phyloP scores from a whole-genome alignment of 2,797 vertebrate genomes.

The Triplophysa bombifrons region DNA sequence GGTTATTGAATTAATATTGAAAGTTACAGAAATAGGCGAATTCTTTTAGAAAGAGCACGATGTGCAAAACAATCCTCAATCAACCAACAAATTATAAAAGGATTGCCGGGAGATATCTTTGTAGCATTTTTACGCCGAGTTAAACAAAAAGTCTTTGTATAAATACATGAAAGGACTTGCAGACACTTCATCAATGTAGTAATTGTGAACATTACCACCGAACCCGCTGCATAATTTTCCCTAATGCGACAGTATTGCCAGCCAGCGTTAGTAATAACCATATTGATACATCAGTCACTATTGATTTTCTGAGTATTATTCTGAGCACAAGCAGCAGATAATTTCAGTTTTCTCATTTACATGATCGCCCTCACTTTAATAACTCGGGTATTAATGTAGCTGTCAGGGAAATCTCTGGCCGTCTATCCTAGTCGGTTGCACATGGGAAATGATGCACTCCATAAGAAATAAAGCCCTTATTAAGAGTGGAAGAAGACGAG shows the following conservation, averaged over 20 bases:
- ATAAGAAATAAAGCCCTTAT: slow-evolving; percentile 49
- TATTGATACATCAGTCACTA: slow-evolving; percentile 55
- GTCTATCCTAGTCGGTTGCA: slow-evolving; percentile 17
- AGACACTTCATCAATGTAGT: slow-evolving; percentile 20
- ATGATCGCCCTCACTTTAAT: slow-evolving; percentile 52
- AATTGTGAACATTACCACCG: slow-evolving; percentile 29
- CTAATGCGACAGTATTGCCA: slow-evolving; percentile 33
- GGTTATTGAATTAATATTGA: not conserved
- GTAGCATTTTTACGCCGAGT: not conserved
- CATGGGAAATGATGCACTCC: slow-evolving; percentile 45
- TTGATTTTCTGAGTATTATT: slow-evolving; percentile 56
- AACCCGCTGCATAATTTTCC: slow-evolving; percentile 19
- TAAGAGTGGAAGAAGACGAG: slow-evolving; percentile 34
- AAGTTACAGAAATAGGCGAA: not conserved
- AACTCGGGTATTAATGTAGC: slow-evolving; percentile 54
- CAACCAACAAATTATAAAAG: not conserved
- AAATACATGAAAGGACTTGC: slow-evolving; percentile 9
- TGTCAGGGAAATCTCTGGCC: slow-evolving; percentile 49
- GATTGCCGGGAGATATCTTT: not conserved
- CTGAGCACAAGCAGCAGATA: slow-evolving; percentile 37
- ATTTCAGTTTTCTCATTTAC: slow-evolving; percentile 55
- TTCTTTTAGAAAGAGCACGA: not conserved
- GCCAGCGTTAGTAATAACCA: slow-evolving; percentile 35
- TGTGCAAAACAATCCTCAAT: not conserved
- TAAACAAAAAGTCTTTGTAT: not conserved